Base-by-base conservation (phyloP, 2,113 vertebrate genomes). In the Xiphophorus couchianus region DNA sequence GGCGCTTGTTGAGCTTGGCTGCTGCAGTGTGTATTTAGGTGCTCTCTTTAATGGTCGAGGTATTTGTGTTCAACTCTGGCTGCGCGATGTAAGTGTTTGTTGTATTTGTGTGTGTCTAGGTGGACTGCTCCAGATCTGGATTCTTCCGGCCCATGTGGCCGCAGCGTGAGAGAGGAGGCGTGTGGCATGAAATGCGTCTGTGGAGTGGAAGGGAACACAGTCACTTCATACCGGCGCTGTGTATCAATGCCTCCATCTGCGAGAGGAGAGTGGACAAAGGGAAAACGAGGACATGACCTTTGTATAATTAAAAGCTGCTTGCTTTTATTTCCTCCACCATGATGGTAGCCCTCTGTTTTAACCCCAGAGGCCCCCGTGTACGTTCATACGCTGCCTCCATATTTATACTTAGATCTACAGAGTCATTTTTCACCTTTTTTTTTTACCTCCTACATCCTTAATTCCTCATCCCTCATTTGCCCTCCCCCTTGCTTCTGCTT, bases 21-120 rank as follows among this genome's bases (percentile, higher is more conserved):
- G 51, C 61, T 37, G 0, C 30, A 29, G 76, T 91, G 91, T 92
- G 86, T 91, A 77, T 82, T 87, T 87, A 91, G 88, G 87, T 87
- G 86, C 71, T 70, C 69, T 58, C 58, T 78, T 81, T 66, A 73
- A 61, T 84, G 62, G 64, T 48, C 25, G 62, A 82, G 83, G 78
- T 80, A 84, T 85, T 77, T 85, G 76, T 44, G 33, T 80, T 68
- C 71, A 72, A 64, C 35, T 81, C 58, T 64, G 69, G 61, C 62
- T 76, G 44, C 66, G 71, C 2, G 61, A 62, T 31, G 74, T 30
- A 68, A 17, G 29, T 78, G 66, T 70, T 74, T 60, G 70, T 30
- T 69, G 5, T 83, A 65, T 72, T 72, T 85, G 78, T 82, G 87
- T 84, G 7, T n/a, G 77, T 76, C 82, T 80, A 65, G 64, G 87